Conservation (phyloP, 2,888 invertebrate species). For the Portevinia maculata region DNA sequence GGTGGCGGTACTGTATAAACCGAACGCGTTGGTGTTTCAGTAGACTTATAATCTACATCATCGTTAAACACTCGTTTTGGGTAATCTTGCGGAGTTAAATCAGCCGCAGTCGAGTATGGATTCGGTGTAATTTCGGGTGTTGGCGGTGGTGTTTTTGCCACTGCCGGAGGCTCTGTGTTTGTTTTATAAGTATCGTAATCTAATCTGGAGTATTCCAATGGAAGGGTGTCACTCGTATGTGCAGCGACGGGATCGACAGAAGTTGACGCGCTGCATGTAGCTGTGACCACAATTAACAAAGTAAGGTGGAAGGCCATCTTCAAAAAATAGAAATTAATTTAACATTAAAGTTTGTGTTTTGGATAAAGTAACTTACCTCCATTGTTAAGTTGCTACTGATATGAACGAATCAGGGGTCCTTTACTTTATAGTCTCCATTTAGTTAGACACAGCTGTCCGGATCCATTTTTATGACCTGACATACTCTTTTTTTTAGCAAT, state of each 20-base stretch:
- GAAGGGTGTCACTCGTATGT: background rate
- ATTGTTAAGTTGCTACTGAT: constrained; percentile 34
- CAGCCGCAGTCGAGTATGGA: background rate
- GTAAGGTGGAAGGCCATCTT: constrained; percentile 1
- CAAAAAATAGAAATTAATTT: background rate
- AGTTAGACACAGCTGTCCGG: background rate
- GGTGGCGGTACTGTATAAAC: constrained; percentile 7
- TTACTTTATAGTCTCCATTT: constrained; percentile 12
- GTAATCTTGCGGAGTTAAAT: background rate
- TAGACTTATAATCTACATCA: constrained; percentile 7
- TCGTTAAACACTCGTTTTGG: constrained; percentile 7
- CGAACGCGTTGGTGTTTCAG: background rate
- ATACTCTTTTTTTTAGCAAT: background rate
- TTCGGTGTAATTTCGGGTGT: background rate
- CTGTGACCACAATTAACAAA: constrained; percentile 8
- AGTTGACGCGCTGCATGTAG: background rate
- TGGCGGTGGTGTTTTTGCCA: background rate
- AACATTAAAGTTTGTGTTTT: background rate
- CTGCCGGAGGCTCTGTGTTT: background rate
- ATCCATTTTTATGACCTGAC: background rate
- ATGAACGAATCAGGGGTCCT: background rate
- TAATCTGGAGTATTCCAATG: background rate
- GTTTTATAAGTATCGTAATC: background rate
- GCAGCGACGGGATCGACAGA: background rate
- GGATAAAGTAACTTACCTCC: constrained; percentile 20